Evolutionary conservation across 1,140 invertebrate species (phyloP).

Genomic region (Adelges cooleyi): DNA sequence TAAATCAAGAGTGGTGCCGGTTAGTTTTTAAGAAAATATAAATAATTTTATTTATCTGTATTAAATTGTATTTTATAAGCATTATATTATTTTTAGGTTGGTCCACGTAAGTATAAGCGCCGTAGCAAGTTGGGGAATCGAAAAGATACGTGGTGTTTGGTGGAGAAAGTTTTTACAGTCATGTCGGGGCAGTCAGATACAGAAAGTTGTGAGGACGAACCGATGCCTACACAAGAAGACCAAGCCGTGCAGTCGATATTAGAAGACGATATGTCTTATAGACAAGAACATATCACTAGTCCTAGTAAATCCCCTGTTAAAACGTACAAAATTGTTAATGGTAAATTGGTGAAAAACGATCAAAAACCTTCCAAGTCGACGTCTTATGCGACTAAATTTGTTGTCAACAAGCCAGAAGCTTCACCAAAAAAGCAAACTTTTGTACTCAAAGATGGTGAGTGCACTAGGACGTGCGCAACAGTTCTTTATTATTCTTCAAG

Average conservation of each 20-base stretch:
- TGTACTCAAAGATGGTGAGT: constrained; percentile 39
- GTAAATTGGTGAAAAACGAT: constrained; percentile 41
- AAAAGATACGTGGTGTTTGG: constrained; percentile 39
- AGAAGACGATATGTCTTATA: background rate
- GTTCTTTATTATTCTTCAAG: constrained; percentile 31
- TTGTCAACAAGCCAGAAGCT: constrained; percentile 43
- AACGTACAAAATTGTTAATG: constrained; percentile 37
- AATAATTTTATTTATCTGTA: too few species aligned
- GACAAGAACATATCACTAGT: background rate
- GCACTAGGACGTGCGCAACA: constrained; percentile 5
- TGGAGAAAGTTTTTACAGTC: constrained; percentile 37
- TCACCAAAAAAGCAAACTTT: constrained; percentile 43
- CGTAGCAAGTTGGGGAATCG: constrained; percentile 57
- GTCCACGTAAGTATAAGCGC: constrained; percentile 66
- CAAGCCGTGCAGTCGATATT: constrained; percentile 37
- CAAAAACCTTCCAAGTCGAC: constrained; percentile 32
- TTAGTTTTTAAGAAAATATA: too few species aligned
- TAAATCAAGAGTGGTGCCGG: constrained; percentile 47
- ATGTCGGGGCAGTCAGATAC: constrained; percentile 39
- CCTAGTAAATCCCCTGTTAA: constrained; percentile 36
- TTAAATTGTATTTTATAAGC: too few species aligned
- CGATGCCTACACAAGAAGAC: constrained; percentile 38
- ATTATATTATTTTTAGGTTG: constrained; percentile 42
- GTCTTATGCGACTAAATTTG: constrained; percentile 30
- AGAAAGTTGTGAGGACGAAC: constrained; percentile 38